Percentiles rank a stretch among this genome's conserved stretches.
Conservation (phyloP, 2,888 invertebrate species). For the Elmis aenea region DNA sequence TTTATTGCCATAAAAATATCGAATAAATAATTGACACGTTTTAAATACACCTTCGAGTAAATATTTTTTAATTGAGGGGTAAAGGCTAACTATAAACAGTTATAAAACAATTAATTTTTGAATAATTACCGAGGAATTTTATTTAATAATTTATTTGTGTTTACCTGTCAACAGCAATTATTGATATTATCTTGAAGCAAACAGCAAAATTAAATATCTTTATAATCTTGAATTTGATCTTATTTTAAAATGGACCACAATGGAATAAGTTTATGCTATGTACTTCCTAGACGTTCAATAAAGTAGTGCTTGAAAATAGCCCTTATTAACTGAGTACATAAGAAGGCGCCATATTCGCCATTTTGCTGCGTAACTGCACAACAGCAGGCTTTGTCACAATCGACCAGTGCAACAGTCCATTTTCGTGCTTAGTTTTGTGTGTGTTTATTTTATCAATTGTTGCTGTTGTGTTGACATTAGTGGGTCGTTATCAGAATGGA, state of each 20-base stretch:
- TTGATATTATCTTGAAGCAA: too few relatives aligned
- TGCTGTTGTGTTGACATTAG: constrained; percentile 34
- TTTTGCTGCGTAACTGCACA: constrained; percentile 28
- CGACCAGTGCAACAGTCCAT: constrained; percentile 48
- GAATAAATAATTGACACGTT: too few relatives aligned
- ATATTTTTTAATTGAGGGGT: too few relatives aligned
- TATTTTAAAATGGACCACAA: neutral
- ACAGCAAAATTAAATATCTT: too few relatives aligned
- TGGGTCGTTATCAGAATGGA: constrained; percentile 32
- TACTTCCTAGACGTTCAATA: constrained; percentile 20
- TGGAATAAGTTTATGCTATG: constrained; percentile 2
- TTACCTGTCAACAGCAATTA: too few relatives aligned
- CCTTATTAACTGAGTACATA: constrained; percentile 19
- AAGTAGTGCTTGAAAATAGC: constrained; percentile 26
- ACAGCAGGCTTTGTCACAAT: constrained; percentile 37
- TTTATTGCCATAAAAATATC: too few relatives aligned
- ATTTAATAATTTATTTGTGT: too few relatives aligned
- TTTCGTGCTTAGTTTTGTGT: constrained; percentile 43
- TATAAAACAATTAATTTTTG: too few relatives aligned
- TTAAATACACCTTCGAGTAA: too few relatives aligned
- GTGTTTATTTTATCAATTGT: constrained; percentile 36
- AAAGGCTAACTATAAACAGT: too few relatives aligned
- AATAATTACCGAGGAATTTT: too few relatives aligned
- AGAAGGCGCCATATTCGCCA: constrained; percentile 21
- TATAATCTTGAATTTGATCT: too few relatives aligned